A percentile compares a stretch with the other conserved stretches of the same genome.
phyloP scores from a whole-genome alignment of 2,113 vertebrate genomes.

The Leptobrachium leishanense region DNA sequence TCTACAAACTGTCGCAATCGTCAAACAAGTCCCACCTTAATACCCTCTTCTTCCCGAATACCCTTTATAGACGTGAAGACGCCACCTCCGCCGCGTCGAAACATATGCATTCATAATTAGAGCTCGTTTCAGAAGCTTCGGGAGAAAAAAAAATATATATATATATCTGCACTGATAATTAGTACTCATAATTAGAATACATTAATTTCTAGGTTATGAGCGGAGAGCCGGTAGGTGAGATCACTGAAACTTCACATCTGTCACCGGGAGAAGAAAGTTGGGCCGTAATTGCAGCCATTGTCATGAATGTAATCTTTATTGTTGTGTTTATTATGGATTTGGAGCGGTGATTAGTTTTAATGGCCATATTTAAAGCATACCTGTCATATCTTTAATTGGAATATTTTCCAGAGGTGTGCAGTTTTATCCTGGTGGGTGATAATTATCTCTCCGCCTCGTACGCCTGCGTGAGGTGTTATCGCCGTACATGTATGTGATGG shows the following conservation, averaged over 20 bases:
- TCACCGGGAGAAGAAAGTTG: background rate
- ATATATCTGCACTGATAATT: slow-evolving; percentile 7
- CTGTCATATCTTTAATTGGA: background rate
- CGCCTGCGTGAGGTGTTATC: no score
- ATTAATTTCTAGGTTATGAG: background rate
- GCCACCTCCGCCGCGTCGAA: background rate
- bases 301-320: no score
- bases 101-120: slow-evolving; percentile 13
- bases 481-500: no score
- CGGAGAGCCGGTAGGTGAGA: background rate
- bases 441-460: no score
- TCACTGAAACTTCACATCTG: slow-evolving; percentile 9
- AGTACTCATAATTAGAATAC: background rate
- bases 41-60: background rate
- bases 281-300: background rate
- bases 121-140: background rate
- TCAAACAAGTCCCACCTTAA: background rate
- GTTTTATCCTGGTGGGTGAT: background rate
- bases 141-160: background rate
- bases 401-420: background rate
- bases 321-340: no score
- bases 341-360: background rate
- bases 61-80: no score
- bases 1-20: background rate
- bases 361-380: background rate